phyloP scores from a whole-genome alignment of 2,113 vertebrate genomes.

The Aegithalos caudatus region DNA sequence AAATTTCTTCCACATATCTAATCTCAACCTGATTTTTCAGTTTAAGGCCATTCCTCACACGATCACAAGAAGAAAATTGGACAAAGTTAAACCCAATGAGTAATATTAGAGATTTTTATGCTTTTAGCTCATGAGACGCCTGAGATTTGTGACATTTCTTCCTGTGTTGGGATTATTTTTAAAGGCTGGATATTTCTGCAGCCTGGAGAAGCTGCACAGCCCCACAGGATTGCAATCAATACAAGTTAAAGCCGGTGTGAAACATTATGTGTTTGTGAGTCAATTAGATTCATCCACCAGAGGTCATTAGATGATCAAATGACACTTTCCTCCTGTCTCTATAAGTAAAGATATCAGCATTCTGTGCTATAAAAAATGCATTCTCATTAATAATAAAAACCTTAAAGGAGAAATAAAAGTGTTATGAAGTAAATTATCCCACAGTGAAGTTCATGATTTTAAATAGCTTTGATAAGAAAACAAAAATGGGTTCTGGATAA shows the following conservation, averaged over 20 bases:
- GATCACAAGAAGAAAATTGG: not conserved
- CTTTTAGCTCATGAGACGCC: not conserved
- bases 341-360: constrained; percentile 48
- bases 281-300: constrained; percentile 72
- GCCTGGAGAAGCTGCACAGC: not conserved
- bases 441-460: constrained; percentile 25
- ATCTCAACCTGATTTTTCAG: not conserved
- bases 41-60: not conserved
- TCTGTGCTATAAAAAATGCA: constrained; percentile 56
- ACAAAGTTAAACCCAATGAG: not conserved
- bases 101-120: not conserved
- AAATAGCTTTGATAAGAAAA: constrained; percentile 50
- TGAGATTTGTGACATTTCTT: not conserved
- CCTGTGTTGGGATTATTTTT: not conserved
- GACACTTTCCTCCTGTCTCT: constrained; percentile 57
- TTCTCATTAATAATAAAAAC: constrained; percentile 61
- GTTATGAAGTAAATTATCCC: constrained; percentile 29
- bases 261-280: constrained; percentile 48
- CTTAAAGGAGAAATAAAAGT: constrained; percentile 64
- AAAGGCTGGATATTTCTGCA: not conserved
- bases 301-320: constrained; percentile 71
- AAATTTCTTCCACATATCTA: not conserved
- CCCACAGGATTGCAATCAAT: not conserved
- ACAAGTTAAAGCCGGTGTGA: constrained; percentile 1
- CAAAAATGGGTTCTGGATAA: constrained; percentile 24